Base-by-base conservation (phyloP, 2,797 vertebrate genomes). In the Falco columbarius region DNA sequence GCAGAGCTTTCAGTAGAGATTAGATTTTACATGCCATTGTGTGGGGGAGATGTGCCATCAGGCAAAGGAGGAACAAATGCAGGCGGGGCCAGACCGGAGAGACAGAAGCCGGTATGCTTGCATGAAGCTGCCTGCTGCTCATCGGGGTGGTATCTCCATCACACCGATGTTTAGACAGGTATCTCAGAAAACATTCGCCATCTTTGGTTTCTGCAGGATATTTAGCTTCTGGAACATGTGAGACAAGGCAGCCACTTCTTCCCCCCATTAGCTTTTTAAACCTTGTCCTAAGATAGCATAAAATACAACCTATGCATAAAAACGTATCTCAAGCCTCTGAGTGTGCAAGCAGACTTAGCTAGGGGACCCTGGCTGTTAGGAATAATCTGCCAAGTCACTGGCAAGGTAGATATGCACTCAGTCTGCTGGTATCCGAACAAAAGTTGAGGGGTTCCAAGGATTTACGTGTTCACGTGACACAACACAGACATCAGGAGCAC, bases 1-100 rank as follows among this genome's bases (percentile, higher is more conserved):
- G 66, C 81, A 96, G 96, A 97, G 90, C 72, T 91, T 94, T 96
- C 96, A 97, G 93, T 54, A 95, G 92, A 96, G 96, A 95, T 96
- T 94, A 95, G 94, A 93, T 94, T 95, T 93, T 95, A 95, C 90
- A 90, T 94, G 95, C 93, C 86, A 77, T 91, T 94, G 88, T 93
- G 96, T 90, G 95, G 81, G 96, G 63, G 85, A 83, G 93, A 95
- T 95, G 84, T 82, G 95, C 95, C 93, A 97, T 96, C 92, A 92
- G 92, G 83, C 92, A 80, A 92, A 93, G 80, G 77, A 93, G 89
- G 94, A 96, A 89, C 94, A 94, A 94, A 96, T 87, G 90, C 92
- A 91, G 96, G 95, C 40, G 84, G 95, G 94, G 95, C 42, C 2
- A 96, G 90, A 89, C 54, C 0, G 0, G 52, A 52, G 88, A 97